phyloP scores from a whole-genome alignment of 2,797 vertebrate species.

The Silurus aristotelis region DNA sequence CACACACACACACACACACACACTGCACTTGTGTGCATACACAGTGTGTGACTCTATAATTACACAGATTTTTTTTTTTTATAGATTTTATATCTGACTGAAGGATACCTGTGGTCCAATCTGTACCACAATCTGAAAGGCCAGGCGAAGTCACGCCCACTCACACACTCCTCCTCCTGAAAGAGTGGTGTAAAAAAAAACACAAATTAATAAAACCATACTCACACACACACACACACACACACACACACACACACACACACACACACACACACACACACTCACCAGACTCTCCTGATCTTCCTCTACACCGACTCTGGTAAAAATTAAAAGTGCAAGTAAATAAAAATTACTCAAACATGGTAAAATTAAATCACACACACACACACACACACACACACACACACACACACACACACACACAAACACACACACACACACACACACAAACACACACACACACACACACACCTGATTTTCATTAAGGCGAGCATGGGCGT shows the following conservation, averaged over 20 bases:
- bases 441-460: too few species aligned
- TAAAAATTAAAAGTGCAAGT: background rate
- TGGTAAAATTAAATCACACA: too few species aligned
- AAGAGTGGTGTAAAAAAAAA: background rate
- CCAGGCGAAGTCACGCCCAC: conserved; percentile 92
- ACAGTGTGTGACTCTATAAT: background rate
- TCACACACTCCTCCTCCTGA: conserved; percentile 80
- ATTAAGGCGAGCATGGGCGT: conserved; percentile 92
- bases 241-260: conserved; percentile 21
- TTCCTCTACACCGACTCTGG: conserved; percentile 50
- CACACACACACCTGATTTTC: conserved; percentile 81
- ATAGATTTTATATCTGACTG: background rate
- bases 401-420: too few species aligned
- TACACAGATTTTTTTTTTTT: background rate
- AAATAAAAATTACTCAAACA: background rate
- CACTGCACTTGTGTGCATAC: background rate
- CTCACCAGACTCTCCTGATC: conserved; percentile 48
- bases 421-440: too few species aligned
- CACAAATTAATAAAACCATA: background rate
- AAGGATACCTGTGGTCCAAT: conserved; percentile 99
- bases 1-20: conserved; percentile 19
- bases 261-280: conserved; percentile 20
- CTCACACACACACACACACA: conserved; percentile 19
- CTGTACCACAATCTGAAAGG: conserved; percentile 97
- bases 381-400: too few species aligned